Conservation (phyloP, 1,140 invertebrate species). For the Rhizoglyphus robini region DNA sequence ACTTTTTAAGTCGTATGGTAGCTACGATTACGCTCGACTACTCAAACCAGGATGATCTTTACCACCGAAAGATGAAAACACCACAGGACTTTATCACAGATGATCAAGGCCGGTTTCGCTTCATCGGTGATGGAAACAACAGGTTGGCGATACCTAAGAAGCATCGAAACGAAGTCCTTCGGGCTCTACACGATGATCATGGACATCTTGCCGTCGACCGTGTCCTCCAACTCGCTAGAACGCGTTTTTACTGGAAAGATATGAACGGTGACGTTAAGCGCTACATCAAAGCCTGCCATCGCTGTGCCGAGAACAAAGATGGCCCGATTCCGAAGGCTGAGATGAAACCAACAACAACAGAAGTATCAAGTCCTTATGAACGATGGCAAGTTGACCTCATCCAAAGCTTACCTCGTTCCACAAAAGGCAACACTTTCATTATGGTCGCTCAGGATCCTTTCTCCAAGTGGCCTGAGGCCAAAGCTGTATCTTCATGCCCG, state of each 20-base stretch:
- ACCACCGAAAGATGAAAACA: neutral
- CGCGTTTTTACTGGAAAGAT: neutral
- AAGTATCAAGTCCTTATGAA: neutral
- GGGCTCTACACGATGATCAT: neutral
- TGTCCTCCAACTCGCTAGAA: neutral
- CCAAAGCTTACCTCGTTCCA: neutral
- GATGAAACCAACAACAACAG: neutral
- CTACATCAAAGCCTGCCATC: neutral
- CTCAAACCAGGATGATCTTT: neutral
- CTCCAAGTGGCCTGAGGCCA: too few species aligned
- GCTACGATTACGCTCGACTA: neutral
- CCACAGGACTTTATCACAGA: neutral
- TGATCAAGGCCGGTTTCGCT: neutral
- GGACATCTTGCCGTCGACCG: neutral
- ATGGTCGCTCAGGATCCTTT: neutral
- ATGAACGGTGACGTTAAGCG: neutral
- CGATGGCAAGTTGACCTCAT: neutral
- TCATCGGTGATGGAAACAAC: neutral
- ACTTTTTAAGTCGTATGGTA: too few species aligned
- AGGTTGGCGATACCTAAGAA: neutral
- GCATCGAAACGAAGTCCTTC: neutral
- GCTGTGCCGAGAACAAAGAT: neutral
- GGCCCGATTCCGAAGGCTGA: too few species aligned
- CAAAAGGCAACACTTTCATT: neutral
- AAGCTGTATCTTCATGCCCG: too few species aligned